Base-by-base conservation (phyloP, 2,113 vertebrate genomes). In the Salvelinus namaycush region DNA sequence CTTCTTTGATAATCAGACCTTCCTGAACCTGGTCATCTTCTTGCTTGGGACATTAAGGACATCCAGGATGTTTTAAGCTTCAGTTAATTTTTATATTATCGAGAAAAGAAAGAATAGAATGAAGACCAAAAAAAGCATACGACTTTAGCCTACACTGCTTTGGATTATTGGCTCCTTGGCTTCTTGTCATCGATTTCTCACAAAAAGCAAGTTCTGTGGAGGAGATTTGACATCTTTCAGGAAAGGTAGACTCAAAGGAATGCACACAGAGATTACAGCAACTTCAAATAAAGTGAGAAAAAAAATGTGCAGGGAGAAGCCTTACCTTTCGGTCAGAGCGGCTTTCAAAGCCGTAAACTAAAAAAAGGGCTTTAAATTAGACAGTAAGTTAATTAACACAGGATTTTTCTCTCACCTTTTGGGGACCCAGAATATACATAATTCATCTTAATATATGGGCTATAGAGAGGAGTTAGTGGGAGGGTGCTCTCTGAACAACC, bases 171-270 rank as follows among this genome's bases (percentile, higher is more conserved):
- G n/a, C 59, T 62, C 59, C 18, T 62, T 54, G 87, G 83, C 80
- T 86, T 79, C 74, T 70, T 91, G 84, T 91, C 87, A 87, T 77
- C 34, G 69, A 34, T 77, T 60, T 87, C 77, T 92, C 75, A 85
- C 85, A 77, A 87, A 86, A 86, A 90, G 83, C 80, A 83, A 84
- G 76, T 86, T 89, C 59, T 70, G 76, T 75, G 85, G 44, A 27
- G 12, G 60, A 86, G 65, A 86, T 84, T 74, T 92, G 87, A 91
- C 78, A 78, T 84, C 70, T 89, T 89, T 92, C 83, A 82, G 79
- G 77, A 82, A 88, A 86, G 80, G 65, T 86, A 79, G 79, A 64
- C 78, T 90, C 84, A 66, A 73, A 89, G 87, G 84, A 84, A 87
- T 92, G 27, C 79, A 65, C 84, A 85, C 16, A 89, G 80, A 90